These are phyloP conservation scores for Sardinella longiceps DNA, from an alignment of 2,797 vertebrate species.

Conservation along the genomic window DNA sequence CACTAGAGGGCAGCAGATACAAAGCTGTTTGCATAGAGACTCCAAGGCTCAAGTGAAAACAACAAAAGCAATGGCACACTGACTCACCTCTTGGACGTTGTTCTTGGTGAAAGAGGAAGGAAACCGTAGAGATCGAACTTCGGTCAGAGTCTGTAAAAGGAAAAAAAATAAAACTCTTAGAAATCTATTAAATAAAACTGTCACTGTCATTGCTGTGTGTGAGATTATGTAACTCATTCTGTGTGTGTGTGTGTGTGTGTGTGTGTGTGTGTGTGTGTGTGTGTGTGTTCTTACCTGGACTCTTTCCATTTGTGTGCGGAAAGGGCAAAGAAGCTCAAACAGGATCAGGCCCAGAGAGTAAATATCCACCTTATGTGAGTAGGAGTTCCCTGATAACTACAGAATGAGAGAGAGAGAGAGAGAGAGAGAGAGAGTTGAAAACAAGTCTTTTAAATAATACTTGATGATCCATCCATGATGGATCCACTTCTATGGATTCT, in stretches of 20 bases:
- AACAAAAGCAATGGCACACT: conserved; percentile 47
- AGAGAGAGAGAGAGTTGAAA: too few relatives aligned
- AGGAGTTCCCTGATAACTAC: conserved; percentile 93
- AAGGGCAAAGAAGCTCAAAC: conserved; percentile 94
- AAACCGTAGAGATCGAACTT: conserved; percentile 88
- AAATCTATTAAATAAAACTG: not conserved
- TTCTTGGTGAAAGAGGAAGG: conserved; percentile 86
- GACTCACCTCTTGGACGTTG: conserved; percentile 91
- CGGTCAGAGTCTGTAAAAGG: conserved; percentile 89
- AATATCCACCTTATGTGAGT: conserved; percentile 99
- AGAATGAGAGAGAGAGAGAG: not conserved
- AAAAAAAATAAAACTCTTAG: conserved; percentile 28
- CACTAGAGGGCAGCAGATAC: conserved; percentile 51
- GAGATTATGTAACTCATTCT: not conserved
- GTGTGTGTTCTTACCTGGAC: conserved; percentile 79
- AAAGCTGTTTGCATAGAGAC: not conserved
- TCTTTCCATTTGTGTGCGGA: conserved; percentile 98
- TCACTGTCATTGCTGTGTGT: not conserved
- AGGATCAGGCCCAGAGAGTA: conserved; percentile 97
- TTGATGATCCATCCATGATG: too few relatives aligned
- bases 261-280: not conserved
- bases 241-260: not conserved
- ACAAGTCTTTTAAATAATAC: too few relatives aligned
- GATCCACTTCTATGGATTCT: too few relatives aligned
- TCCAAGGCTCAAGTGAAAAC: conserved; percentile 49